phyloP scores from a whole-genome alignment of 2,113 vertebrate species.

The Mandrillus leucophaeus region DNA sequence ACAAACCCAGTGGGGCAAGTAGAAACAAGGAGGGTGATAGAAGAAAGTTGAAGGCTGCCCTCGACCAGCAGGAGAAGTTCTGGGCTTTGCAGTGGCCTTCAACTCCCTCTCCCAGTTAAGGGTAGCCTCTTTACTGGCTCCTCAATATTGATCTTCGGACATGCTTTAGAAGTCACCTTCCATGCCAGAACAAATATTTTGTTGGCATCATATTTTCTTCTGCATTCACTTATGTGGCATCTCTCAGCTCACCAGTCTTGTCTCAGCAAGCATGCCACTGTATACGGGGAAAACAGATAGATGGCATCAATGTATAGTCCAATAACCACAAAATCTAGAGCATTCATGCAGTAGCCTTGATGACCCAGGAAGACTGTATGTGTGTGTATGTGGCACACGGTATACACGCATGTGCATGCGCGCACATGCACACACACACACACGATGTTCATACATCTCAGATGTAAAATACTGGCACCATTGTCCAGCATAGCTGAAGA shows the following conservation, averaged over 20 bases:
- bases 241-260: not conserved
- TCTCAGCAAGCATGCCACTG: not conserved
- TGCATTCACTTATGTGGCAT: rapidly evolving
- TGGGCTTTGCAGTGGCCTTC: not conserved
- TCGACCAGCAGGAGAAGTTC: not conserved
- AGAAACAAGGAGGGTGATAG: not conserved
- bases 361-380: not conserved
- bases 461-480: rapidly evolving
- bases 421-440: rapidly evolving
- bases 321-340: not conserved
- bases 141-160: no score
- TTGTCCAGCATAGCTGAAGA: rapidly evolving
- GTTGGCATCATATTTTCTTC: not conserved
- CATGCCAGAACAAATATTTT: no score
- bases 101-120: not conserved
- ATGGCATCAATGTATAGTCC: not conserved
- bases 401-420: not conserved
- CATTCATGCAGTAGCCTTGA: not conserved
- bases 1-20: not conserved
- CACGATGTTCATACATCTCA: rapidly evolving
- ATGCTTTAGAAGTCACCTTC: not conserved
- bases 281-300: not conserved
- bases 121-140: not conserved
- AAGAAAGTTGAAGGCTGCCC: no score
- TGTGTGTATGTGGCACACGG: rapidly evolving